Conservation (phyloP, 2,888 invertebrate species). For the Zhengitettix transpicula region DNA sequence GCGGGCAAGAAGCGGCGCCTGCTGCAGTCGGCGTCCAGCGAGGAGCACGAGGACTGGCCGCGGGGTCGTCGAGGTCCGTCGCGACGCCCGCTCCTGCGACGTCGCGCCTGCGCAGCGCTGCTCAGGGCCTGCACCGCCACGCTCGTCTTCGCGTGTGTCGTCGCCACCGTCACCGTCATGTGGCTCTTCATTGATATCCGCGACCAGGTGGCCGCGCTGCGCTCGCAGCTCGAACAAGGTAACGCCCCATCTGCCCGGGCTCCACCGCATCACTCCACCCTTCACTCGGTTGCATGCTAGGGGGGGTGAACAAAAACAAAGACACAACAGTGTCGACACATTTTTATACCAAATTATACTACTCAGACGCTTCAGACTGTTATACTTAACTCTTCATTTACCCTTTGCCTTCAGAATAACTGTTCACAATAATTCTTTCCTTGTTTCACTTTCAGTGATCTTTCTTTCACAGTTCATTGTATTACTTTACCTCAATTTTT, state of each 20-base stretch:
- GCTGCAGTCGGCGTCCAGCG: neutral
- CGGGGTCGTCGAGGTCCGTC: constrained; percentile 3
- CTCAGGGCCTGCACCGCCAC: constrained; percentile 41
- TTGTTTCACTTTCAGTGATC: too few relatives aligned
- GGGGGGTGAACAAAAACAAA: too few relatives aligned
- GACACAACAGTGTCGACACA: too few relatives aligned
- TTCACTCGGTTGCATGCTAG: too few relatives aligned
- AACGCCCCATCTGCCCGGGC: constrained; percentile 10
- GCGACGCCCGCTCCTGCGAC: constrained; percentile 2
- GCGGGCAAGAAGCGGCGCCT: constrained; percentile 2
- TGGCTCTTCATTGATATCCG: constrained; percentile 52
- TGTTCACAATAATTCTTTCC: too few relatives aligned
- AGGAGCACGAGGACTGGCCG: neutral
- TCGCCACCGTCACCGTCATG: constrained; percentile 45
- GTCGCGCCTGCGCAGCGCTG: constrained; percentile 19
- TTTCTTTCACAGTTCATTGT: too few relatives aligned
- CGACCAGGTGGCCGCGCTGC: constrained; percentile 43
- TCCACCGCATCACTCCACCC: too few relatives aligned
- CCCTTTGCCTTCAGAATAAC: too few relatives aligned
- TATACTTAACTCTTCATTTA: too few relatives aligned
- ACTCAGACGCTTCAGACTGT: too few relatives aligned
- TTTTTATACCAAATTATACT: too few relatives aligned
- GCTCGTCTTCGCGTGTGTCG: constrained; percentile 41
- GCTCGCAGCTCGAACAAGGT: constrained; percentile 51
- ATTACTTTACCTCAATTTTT: too few relatives aligned